phyloP scores from a whole-genome alignment of 2,113 vertebrate genomes.

The Festucalex cinctus region DNA sequence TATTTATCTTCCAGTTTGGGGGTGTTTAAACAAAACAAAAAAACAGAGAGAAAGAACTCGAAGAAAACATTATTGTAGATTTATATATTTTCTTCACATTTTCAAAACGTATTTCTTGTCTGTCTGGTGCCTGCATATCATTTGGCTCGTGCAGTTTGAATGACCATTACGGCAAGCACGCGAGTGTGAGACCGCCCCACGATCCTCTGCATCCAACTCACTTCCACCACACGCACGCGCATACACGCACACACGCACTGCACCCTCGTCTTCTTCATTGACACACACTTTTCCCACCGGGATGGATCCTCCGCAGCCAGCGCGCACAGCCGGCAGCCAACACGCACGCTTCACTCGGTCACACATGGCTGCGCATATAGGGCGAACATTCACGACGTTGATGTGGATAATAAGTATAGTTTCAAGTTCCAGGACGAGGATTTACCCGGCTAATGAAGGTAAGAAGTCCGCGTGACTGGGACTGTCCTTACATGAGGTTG shows the following conservation, averaged over 20 bases:
- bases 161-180: conserved; percentile 47
- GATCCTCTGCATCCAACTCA: conserved; percentile 55
- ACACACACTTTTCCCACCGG: conserved; percentile 84
- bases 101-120: not conserved
- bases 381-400: conserved; percentile 62
- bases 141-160: conserved; percentile 43
- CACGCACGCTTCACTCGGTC: conserved; percentile 46
- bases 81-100: too few relatives aligned
- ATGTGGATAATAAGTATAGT: conserved; percentile 75
- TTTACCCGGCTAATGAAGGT: conserved; percentile 89
- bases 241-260: not conserved
- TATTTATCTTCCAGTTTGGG: not conserved
- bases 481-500: not conserved
- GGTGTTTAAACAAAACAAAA: not conserved
- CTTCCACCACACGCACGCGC: conserved; percentile 1
- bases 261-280: conserved; percentile 42
- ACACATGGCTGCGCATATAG: conserved; percentile 78
- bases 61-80: not conserved
- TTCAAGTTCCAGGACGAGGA: conserved; percentile 81
- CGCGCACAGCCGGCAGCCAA: conserved; percentile 63
- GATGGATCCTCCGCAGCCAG: conserved; percentile 77
- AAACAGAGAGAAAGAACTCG: not conserved
- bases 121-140: conserved; percentile 6
- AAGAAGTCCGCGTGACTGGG: conserved; percentile 25
- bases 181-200: conserved; percentile 65